Percentiles rank a stretch among this genome's conserved stretches.
phyloP scores from a whole-genome alignment of 2,888 invertebrate species.

The Lathronympha strigana region DNA sequence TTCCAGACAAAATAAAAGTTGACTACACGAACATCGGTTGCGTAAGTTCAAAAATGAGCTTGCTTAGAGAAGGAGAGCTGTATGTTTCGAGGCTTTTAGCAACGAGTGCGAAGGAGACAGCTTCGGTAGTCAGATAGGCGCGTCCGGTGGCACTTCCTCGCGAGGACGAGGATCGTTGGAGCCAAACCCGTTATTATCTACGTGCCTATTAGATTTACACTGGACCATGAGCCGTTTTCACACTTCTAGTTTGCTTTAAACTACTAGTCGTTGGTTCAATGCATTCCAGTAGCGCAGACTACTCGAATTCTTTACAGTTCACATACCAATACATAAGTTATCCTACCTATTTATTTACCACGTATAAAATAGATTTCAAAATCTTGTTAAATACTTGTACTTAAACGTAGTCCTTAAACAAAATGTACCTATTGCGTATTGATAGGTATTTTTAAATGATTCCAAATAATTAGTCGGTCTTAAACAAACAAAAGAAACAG shows the following conservation, averaged over 20 bases:
- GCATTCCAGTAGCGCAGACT: slow-evolving; percentile 16
- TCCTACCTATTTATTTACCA: not conserved
- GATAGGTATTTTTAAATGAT: too few relatives aligned
- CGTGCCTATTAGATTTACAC: slow-evolving; percentile 39
- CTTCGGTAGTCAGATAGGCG: slow-evolving; percentile 78
- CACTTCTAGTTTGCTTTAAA: slow-evolving; percentile 39
- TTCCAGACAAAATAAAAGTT: slow-evolving; percentile 74
- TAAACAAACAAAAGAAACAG: too few relatives aligned
- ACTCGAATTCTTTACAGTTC: not conserved
- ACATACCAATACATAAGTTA: not conserved
- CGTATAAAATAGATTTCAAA: not conserved
- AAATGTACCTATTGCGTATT: too few relatives aligned
- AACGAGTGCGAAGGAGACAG: slow-evolving; percentile 67
- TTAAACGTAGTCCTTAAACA: too few relatives aligned
- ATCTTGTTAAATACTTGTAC: too few relatives aligned
- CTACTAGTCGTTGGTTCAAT: slow-evolving; percentile 20
- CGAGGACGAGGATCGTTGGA: slow-evolving; percentile 49
- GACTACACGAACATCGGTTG: slow-evolving; percentile 62
- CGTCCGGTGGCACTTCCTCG: slow-evolving; percentile 79
- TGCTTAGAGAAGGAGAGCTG: slow-evolving; percentile 60
- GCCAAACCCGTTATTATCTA: slow-evolving; percentile 40
- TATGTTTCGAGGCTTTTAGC: slow-evolving; percentile 65
- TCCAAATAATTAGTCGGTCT: too few relatives aligned
- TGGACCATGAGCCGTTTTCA: slow-evolving; percentile 39
- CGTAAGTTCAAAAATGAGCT: slow-evolving; percentile 59